A percentile compares a stretch with the other conserved stretches of the same genome.
phyloP scores from a whole-genome alignment of 2,888 invertebrate species.

The Mechanitis mazaeus region DNA sequence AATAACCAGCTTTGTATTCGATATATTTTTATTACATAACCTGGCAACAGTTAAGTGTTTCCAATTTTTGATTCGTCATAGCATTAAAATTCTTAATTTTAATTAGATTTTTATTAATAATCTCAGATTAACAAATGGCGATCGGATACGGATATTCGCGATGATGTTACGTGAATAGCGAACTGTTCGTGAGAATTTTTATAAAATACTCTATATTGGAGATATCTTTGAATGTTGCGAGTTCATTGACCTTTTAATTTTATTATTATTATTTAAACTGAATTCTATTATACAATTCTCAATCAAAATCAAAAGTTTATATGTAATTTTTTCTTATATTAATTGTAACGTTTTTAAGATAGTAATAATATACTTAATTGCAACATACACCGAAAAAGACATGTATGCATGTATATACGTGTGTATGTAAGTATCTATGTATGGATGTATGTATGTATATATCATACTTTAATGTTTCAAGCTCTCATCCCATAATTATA shows the following conservation, averaged over 20 bases:
- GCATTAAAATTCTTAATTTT: slow-evolving; percentile 21
- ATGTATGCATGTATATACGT: no score
- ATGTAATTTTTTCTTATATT: not conserved
- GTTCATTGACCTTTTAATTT: not conserved
- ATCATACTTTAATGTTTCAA: not conserved
- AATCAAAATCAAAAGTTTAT: not conserved
- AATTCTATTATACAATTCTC: not conserved
- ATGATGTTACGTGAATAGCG: slow-evolving; percentile 2
- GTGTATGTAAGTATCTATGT: no score
- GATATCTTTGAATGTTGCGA: not conserved
- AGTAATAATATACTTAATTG: not conserved
- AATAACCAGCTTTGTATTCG: not conserved
- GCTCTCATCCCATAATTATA: slow-evolving; percentile 9
- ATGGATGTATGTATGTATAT: no score
- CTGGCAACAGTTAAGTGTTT: slow-evolving; percentile 18
- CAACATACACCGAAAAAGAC: no score
- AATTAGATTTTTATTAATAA: slow-evolving; percentile 20
- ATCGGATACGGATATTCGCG: slow-evolving; percentile 6
- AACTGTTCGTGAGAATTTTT: slow-evolving; percentile 4
- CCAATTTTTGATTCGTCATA: slow-evolving; percentile 27
- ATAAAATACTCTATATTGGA: slow-evolving; percentile 1
- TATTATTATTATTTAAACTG: not conserved
- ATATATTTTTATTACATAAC: slow-evolving; percentile 12
- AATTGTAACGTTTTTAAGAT: not conserved
- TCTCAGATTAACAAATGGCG: slow-evolving; percentile 5